Evolutionary conservation across 2,888 invertebrate species (phyloP).

Genomic region (Eulithis testata): DNA sequence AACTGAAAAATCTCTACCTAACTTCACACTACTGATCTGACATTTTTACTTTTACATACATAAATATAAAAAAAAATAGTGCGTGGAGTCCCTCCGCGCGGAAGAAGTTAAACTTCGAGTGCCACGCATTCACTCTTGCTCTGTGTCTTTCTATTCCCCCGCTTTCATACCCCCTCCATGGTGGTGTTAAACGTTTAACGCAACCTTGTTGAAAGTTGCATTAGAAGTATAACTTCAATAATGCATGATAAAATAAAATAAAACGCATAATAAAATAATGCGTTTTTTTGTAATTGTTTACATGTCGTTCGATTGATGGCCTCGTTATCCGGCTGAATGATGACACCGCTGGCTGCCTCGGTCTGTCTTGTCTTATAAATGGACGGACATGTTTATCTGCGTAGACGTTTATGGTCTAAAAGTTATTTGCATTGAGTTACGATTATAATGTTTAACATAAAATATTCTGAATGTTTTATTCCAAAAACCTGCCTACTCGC

Average conservation of each 20-base stretch:
- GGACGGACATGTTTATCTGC: constrained; percentile 17
- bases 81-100: too few relatives aligned
- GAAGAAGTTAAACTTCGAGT: too few relatives aligned
- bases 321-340: constrained; percentile 19
- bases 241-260: neutral
- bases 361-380: constrained; percentile 5
- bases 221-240: too few relatives aligned
- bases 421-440: constrained; percentile 20
- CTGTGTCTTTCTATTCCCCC: too few relatives aligned
- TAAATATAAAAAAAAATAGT: too few relatives aligned
- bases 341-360: constrained; percentile 11
- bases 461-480: constrained; percentile 8
- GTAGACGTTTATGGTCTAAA: constrained; percentile 20
- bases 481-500: neutral
- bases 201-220: too few relatives aligned
- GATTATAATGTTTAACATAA: constrained; percentile 7
- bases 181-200: too few relatives aligned
- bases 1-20: too few relatives aligned
- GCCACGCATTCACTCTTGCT: too few relatives aligned
- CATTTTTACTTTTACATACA: neutral
- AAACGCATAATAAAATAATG: neutral
- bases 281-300: neutral
- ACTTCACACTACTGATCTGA: too few relatives aligned
- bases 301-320: constrained; percentile 6
- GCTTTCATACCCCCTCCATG: too few relatives aligned